Evolutionary conservation across 2,797 vertebrate genomes (phyloP).

Genomic region (Lithobates sylvaticus): DNA sequence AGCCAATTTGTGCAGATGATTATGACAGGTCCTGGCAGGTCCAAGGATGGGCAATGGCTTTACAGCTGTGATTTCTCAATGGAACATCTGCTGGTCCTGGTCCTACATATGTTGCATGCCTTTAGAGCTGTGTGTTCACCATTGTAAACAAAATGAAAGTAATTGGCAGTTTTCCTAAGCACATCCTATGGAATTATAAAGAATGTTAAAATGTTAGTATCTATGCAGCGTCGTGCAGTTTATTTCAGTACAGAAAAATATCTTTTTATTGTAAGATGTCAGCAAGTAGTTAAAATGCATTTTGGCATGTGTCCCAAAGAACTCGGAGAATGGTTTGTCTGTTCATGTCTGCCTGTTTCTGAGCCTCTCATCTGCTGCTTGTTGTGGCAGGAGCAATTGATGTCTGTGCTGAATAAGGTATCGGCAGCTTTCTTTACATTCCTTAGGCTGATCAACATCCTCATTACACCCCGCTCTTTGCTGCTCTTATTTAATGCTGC

Average conservation of each 20-base stretch:
- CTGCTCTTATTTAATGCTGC: neutral
- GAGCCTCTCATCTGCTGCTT: slow-evolving; percentile 34
- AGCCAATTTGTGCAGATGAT: neutral
- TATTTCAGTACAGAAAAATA: no score
- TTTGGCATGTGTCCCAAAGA: slow-evolving; percentile 1
- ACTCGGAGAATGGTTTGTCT: neutral
- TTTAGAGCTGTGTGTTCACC: no score
- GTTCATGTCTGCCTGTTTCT: slow-evolving; percentile 14
- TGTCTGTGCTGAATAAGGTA: slow-evolving; percentile 2
- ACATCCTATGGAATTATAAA: neutral
- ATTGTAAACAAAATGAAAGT: neutral
- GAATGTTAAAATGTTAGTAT: neutral
- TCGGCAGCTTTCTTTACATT: slow-evolving; percentile 15
- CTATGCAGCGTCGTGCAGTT: neutral
- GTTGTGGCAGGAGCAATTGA: slow-evolving; percentile 30
- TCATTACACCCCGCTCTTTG: neutral
- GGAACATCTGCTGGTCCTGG: no score
- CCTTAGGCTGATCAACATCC: neutral
- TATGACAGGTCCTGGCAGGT: neutral
- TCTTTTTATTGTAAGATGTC: neutral
- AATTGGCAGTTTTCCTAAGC: neutral
- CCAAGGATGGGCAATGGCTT: neutral
- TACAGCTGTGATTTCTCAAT: neutral
- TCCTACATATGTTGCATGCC: no score
- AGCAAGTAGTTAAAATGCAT: neutral